Base-by-base conservation (phyloP, 2,797 vertebrate species). In the Chelon labrosus region DNA sequence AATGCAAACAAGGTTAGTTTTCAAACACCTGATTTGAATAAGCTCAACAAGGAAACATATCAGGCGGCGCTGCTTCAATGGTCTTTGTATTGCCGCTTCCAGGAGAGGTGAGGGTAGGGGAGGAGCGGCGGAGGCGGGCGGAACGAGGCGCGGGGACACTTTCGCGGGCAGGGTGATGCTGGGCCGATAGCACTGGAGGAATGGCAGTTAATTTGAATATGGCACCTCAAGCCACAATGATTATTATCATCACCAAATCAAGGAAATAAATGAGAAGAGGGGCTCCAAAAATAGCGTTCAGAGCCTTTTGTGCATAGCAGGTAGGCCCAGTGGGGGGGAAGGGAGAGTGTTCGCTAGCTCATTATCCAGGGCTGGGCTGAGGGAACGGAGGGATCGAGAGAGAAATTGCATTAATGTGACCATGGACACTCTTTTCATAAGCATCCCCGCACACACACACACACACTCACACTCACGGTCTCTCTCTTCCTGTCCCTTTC, bases 1-100 rank as follows among this genome's bases (percentile, higher is more conserved):
- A 94, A 95, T 95, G 94, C 95, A 95, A 95, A 94, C 95, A 95
- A 94, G 94, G 94, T 92, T 93, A 91, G 93, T 95, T 95, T 94
- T 95, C 94, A 93, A 94, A 95, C 92, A 91, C 85, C 93, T 94
- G 92, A 95, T 95, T 95, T 95, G 90, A 95, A 95, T 95, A 91
- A 92, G 89, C 92, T 91, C 92, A 93, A 93, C 91, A 92, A 90
- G 91, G 90, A 90, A 90, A 90, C 90, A 91, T 88, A 89, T 89
- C 91, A 81, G 86, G 68, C 71, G 25, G 87, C 7, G 64, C 87
- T 79, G 91, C 90, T 89, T 89, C 86, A 80, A 39, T 82, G 85
- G 80, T 86, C 85, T 94, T 94, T 94, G 86, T 94, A 87, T 86
- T 70, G 79, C 25, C 4, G 25, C 85, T 79, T 84, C 81, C 85